Evolutionary conservation across 2,113 vertebrate genomes (phyloP).

Genomic region (Pangasianodon hypophthalmus): DNA sequence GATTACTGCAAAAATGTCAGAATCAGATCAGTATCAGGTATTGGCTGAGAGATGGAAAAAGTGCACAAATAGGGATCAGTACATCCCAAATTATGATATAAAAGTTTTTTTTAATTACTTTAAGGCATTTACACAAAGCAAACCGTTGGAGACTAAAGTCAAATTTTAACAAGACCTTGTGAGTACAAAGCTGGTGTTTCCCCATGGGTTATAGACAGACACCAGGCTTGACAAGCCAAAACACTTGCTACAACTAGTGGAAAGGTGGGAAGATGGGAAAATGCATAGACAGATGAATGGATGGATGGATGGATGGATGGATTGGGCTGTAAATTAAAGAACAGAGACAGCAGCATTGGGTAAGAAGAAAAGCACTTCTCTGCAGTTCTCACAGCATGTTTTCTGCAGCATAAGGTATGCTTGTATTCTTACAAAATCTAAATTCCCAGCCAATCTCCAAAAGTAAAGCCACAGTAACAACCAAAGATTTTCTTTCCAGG

Average conservation of each 20-base stretch:
- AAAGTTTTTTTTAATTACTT: not conserved
- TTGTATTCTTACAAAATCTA: not conserved
- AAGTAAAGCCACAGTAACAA: not conserved
- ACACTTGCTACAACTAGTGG: not conserved
- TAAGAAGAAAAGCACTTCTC: not conserved
- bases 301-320: not conserved
- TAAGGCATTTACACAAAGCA: not conserved
- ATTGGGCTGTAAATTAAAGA: not conserved
- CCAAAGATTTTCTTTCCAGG: constrained; percentile 9
- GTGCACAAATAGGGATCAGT: not conserved
- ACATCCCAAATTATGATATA: not conserved
- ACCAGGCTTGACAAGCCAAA: not conserved
- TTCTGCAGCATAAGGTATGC: not conserved
- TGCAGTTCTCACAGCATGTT: not conserved
- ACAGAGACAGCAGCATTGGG: not conserved
- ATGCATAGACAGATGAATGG: not conserved
- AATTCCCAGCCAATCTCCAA: not conserved
- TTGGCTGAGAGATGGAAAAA: not conserved
- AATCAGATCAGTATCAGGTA: not conserved
- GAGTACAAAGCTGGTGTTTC: not conserved
- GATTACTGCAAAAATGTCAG: not conserved
- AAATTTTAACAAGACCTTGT: not conserved
- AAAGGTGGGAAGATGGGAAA: not conserved
- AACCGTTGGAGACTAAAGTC: not conserved
- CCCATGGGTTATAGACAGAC: not conserved